phyloP scores from a whole-genome alignment of 2,888 invertebrate genomes.

The Cosmorhoe ocellata region DNA sequence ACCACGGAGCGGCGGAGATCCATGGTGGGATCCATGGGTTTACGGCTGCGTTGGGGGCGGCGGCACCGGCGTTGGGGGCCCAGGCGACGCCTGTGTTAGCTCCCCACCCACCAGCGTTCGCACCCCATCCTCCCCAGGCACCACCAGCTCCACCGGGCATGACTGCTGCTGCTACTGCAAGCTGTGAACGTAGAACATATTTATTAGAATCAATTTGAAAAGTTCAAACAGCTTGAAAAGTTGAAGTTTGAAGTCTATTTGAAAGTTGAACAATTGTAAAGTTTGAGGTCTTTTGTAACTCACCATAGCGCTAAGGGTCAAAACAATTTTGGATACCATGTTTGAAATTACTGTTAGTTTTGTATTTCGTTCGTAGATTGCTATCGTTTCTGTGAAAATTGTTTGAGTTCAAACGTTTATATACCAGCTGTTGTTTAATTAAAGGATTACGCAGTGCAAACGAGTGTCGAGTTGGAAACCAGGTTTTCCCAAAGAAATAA shows the following conservation, averaged over 20 bases:
- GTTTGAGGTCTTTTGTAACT: too few relatives aligned
- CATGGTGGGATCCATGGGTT: slow-evolving; percentile 74
- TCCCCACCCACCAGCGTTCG: slow-evolving; percentile 24
- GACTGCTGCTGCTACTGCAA: slow-evolving; percentile 55
- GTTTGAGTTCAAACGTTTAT: slow-evolving; percentile 47
- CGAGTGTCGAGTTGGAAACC: slow-evolving; percentile 36
- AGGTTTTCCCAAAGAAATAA: slow-evolving; percentile 66
- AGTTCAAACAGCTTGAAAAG: too few relatives aligned
- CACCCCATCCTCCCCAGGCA: slow-evolving; percentile 34
- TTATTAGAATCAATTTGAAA: too few relatives aligned
- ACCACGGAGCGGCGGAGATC: slow-evolving; percentile 66
- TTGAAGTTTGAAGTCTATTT: too few relatives aligned
- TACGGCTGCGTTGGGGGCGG: slow-evolving; percentile 41
- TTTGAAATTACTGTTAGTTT: slow-evolving; percentile 37
- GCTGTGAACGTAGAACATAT: slow-evolving; percentile 37
- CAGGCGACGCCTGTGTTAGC: slow-evolving; percentile 34
- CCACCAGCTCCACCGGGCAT: slow-evolving; percentile 44
- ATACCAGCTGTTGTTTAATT: slow-evolving; percentile 58
- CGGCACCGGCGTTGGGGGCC: slow-evolving; percentile 16
- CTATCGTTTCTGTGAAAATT: slow-evolving; percentile 42
- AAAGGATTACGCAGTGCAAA: slow-evolving; percentile 49
- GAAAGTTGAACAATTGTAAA: too few relatives aligned
- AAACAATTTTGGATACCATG: slow-evolving; percentile 64
- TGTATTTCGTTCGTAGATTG: slow-evolving; percentile 44
- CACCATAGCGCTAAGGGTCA: slow-evolving; percentile 63